Conservation (phyloP, 1,140 invertebrate genomes). For the Manduca sexta region DNA sequence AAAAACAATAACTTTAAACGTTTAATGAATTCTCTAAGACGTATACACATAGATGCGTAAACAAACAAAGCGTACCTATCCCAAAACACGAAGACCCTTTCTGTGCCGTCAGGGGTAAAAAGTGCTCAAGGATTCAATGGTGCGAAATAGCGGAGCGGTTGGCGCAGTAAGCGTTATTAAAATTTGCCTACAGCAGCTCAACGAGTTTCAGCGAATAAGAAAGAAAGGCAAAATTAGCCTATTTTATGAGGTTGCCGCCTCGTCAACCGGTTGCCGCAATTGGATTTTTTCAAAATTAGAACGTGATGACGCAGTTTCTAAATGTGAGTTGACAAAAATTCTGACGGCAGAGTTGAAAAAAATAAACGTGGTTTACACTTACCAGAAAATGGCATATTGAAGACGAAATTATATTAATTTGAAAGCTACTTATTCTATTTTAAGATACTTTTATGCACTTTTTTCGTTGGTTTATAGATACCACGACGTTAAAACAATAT, state of each 20-base stretch:
- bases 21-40: too few species aligned
- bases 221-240: slow-evolving; percentile 38
- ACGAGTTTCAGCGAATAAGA: slow-evolving; percentile 29
- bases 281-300: slow-evolving; percentile 9
- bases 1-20: too few species aligned
- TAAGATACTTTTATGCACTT: too few species aligned
- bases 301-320: too few species aligned
- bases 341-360: too few species aligned
- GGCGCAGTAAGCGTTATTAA: slow-evolving; percentile 40
- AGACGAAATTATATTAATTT: too few species aligned
- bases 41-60: neutral
- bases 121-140: slow-evolving; percentile 37
- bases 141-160: slow-evolving; percentile 28
- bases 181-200: slow-evolving; percentile 38
- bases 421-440: too few species aligned
- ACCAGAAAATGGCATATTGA: too few species aligned
- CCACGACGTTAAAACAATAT: too few species aligned
- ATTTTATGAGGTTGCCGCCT: slow-evolving; percentile 35
- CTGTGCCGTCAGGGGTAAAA: slow-evolving; percentile 21
- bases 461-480: too few species aligned
- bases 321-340: too few species aligned
- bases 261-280: slow-evolving; percentile 15
- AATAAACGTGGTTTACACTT: too few species aligned
- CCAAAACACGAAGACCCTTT: slow-evolving; percentile 14
- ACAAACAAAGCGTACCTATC: slow-evolving; percentile 9